Evolutionary conservation across 2,797 vertebrate species (phyloP).

Genomic region (Anguilla megastoma): DNA sequence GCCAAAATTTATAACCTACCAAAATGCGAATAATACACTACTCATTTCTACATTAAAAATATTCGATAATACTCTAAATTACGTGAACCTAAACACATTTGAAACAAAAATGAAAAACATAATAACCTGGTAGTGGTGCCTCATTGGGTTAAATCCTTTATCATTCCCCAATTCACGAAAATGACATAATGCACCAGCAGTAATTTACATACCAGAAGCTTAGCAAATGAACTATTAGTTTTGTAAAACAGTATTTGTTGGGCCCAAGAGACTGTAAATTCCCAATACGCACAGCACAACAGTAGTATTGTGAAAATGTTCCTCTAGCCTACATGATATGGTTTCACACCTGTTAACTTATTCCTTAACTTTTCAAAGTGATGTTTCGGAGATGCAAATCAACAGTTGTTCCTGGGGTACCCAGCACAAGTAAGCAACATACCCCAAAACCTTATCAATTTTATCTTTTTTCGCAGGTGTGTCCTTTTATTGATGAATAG

Average conservation of each 20-base stretch:
- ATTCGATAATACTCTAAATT: not conserved
- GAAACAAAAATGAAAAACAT: not conserved
- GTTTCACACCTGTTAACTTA: not conserved
- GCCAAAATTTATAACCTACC: not conserved
- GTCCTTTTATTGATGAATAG: not conserved
- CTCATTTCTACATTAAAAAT: slow-evolving; percentile 9
- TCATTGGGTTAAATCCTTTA: not conserved
- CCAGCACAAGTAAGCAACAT: not conserved
- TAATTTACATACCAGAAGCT: slow-evolving; percentile 17
- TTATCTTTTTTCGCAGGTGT: not conserved
- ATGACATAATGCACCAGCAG: not conserved
- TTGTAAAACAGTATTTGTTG: not conserved
- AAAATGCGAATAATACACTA: slow-evolving; percentile 2
- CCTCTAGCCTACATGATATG: slow-evolving; percentile 10
- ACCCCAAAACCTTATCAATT: not conserved
- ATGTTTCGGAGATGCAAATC: not conserved
- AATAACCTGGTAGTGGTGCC: not conserved
- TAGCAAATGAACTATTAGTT: slow-evolving; percentile 12
- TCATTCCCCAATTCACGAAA: not conserved
- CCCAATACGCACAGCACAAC: not conserved
- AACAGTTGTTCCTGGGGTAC: not conserved
- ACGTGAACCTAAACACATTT: not conserved
- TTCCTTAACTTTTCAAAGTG: not conserved
- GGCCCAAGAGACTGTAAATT: not conserved
- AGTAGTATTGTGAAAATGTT: not conserved